Evolutionary conservation across 2,888 invertebrate species (phyloP).

Genomic region (Neocrepidodera transversa): DNA sequence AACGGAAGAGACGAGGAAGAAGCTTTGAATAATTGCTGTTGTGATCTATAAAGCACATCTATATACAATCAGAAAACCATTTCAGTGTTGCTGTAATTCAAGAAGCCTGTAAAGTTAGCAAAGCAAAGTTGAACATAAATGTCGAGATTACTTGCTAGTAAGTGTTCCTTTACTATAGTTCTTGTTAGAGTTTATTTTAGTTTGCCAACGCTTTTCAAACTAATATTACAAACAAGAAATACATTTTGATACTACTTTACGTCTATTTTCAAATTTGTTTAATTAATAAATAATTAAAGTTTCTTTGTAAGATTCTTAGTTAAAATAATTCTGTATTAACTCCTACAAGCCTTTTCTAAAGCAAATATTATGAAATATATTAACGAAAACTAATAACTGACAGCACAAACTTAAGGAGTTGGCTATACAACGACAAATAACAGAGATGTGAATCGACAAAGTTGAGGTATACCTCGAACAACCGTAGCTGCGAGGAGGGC

Average conservation of each 20-base stretch:
- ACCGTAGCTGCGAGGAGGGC: too few species aligned
- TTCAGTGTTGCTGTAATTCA: constrained; percentile 17
- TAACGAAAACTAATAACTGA: too few species aligned
- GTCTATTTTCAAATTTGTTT: constrained; percentile 8
- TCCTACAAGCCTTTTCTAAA: too few species aligned
- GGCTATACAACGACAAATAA: too few species aligned
- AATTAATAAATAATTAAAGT: constrained; percentile 3
- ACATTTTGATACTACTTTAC: constrained; percentile 2
- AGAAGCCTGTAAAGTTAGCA: constrained; percentile 20
- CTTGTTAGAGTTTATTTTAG: constrained; percentile 16
- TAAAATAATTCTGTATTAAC: too few species aligned
- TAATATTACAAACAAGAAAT: constrained; percentile 6
- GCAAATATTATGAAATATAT: too few species aligned
- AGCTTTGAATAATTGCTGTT: constrained; percentile 18
- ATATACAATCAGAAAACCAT: constrained; percentile 25
- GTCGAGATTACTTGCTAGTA: constrained; percentile 18
- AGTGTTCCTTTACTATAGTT: constrained; percentile 10
- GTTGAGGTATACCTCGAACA: too few species aligned
- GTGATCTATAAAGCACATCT: constrained; percentile 24
- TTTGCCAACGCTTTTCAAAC: constrained; percentile 11
- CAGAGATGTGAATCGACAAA: too few species aligned
- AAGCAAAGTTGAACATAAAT: constrained; percentile 21
- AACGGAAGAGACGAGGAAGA: constrained; percentile 17
- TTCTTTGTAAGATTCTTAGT: background rate
- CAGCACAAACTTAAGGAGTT: too few species aligned